phyloP scores from a whole-genome alignment of 1,140 invertebrate species.

The Drosophila pectinifera region DNA sequence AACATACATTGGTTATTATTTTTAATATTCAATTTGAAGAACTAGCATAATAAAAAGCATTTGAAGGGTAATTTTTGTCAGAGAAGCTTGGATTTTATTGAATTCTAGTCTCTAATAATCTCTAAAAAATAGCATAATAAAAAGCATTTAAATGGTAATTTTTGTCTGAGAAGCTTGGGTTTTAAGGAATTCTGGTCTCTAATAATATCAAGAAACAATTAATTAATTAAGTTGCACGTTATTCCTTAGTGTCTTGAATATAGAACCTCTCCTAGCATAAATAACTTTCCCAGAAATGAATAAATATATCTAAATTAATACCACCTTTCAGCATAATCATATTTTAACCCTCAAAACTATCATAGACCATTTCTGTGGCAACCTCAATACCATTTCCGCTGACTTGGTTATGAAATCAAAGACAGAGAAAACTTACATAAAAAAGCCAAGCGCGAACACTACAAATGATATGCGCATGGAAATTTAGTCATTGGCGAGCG shows the following conservation, averaged over 20 bases:
- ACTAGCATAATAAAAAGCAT: no score
- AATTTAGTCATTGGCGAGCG: constrained; percentile 19
- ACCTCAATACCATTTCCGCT: constrained; percentile 74
- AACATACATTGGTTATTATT: neutral
- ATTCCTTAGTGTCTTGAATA: no score
- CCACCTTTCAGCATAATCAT: neutral
- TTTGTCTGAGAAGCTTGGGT: no score
- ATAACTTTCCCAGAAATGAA: no score
- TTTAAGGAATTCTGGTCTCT: no score
- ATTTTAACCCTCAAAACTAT: neutral
- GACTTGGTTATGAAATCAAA: constrained; percentile 68
- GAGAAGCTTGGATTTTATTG: neutral
- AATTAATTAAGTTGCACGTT: no score
- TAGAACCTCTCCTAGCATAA: rapidly evolving
- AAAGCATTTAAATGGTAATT: no score
- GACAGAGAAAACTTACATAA: constrained; percentile 69
- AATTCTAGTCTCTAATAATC: no score
- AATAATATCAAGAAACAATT: no score
- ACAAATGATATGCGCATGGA: constrained; percentile 70
- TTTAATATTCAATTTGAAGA: rapidly evolving
- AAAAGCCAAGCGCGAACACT: constrained; percentile 38
- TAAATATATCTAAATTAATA: neutral
- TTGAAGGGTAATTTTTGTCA: neutral
- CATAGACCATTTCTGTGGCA: constrained; percentile 15
- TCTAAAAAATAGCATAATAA: no score